These are phyloP conservation scores for Tridacna gigas DNA, from an alignment of 2,888 invertebrate species.

Conservation along the genomic window DNA sequence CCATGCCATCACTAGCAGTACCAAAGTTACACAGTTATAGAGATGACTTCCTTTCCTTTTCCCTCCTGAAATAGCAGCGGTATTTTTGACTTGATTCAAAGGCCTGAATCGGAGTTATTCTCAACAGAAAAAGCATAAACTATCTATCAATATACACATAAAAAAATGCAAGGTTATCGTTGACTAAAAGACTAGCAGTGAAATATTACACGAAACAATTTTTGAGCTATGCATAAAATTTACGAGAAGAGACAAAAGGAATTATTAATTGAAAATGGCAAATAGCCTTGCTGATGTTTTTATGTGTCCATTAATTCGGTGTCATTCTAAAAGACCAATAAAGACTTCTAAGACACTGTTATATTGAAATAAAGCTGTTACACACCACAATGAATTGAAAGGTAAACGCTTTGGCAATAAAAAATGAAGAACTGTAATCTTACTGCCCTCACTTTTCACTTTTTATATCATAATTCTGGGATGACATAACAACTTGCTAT, in stretches of 20 bases:
- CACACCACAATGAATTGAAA: background rate
- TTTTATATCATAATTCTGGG: background rate
- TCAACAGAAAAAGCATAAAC: too few relatives aligned
- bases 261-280: too few relatives aligned
- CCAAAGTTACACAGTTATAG: too few relatives aligned
- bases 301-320: background rate
- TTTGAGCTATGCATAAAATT: too few relatives aligned
- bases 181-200: background rate
- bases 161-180: background rate
- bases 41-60: too few relatives aligned
- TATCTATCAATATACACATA: too few relatives aligned
- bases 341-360: conserved; percentile 3
- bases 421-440: background rate
- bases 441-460: background rate
- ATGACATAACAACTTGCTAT: background rate
- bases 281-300: background rate
- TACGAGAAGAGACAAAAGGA: too few relatives aligned
- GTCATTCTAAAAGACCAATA: background rate
- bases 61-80: too few relatives aligned
- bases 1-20: too few relatives aligned
- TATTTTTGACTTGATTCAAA: too few relatives aligned
- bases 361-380: conserved; percentile 8
- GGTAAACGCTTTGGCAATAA: background rate
- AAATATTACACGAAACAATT: too few relatives aligned
- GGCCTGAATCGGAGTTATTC: too few relatives aligned